Evolutionary conservation across 2,797 vertebrate species (phyloP), one percentile per base, ranked within the genome.

Genomic region (Odontamblyopus lacepedii): DNA sequence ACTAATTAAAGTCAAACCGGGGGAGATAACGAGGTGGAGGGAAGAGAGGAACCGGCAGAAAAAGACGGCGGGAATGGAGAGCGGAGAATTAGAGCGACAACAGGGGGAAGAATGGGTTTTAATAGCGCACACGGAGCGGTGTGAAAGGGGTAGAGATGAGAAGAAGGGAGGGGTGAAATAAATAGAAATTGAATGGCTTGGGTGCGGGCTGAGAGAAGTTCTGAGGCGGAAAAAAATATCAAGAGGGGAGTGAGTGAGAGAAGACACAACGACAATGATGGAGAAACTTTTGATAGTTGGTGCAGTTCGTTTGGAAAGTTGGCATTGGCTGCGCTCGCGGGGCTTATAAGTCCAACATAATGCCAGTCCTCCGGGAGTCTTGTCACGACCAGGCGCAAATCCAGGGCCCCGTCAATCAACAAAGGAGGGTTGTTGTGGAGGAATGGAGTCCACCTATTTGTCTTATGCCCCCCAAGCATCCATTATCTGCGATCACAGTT

Each of bases 161-260:
- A 70, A 50, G 75, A 80, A 50, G 75, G 81, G 78, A 75, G 83
- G 76, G 87, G 79, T 70, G 88, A 83, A 84, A 90, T 92, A 92
- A 94, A 94, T 94, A 94, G 91, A 93, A 94, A 94, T 94, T 91
- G 91, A 94, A 94, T 93, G 91, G 89, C 90, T 91, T 83, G 88
- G 90, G 90, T 91, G 90, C 81, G 78, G 90, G 85, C 83, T 88
- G 85, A 83, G 87, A 90, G 89, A 92, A 90, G 91, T 92, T 93
- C 90, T 92, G 88, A 93, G 85, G 90, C 90, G 90, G 89, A 93
- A 93, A 93, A 92, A 92, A 91, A 91, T 87, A 91, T 88, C 92
- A 90, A 90, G 85, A 87, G 81, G 73, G 78, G 86, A 70, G 91
- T 90, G 87, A 91, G 83, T 69, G 91, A 90, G 87, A 91, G 81